Percentiles rank a stretch among this genome's conserved stretches.
Evolutionary conservation across 2,113 vertebrate genomes (phyloP).

Genomic region (Azemiops feae): DNA sequence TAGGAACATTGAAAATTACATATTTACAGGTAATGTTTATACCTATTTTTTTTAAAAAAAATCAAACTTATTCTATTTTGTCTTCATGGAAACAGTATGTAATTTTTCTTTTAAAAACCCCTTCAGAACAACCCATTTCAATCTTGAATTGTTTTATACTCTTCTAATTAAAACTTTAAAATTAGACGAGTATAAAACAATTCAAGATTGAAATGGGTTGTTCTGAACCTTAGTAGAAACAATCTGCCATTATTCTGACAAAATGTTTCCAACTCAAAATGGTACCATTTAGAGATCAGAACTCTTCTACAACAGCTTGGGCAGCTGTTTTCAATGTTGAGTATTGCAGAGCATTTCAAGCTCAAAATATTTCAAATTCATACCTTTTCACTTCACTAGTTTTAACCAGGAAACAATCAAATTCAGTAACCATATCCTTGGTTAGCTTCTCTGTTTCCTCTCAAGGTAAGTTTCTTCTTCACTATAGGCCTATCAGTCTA

Average conservation of each 20-base stretch:
- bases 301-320: not conserved
- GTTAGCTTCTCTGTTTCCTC: not conserved
- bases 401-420: not conserved
- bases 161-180: conserved; percentile 5
- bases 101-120: not conserved
- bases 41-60: not conserved
- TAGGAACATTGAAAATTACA: conserved; percentile 14
- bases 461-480: not conserved
- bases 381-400: not conserved
- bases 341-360: not conserved
- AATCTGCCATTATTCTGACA: not conserved
- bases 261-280: not conserved
- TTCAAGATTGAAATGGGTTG: not conserved
- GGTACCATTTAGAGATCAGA: not conserved
- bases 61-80: not conserved
- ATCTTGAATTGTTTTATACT: not conserved
- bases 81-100: not conserved
- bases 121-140: not conserved
- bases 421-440: not conserved
- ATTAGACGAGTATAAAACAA: not conserved
- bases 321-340: not conserved
- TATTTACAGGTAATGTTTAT: conserved; percentile 5
- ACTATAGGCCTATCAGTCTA: not conserved
- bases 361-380: not conserved
- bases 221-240: not conserved